phyloP scores from a whole-genome alignment of 2,113 vertebrate species.

The Pelecanoides urinatrix region DNA sequence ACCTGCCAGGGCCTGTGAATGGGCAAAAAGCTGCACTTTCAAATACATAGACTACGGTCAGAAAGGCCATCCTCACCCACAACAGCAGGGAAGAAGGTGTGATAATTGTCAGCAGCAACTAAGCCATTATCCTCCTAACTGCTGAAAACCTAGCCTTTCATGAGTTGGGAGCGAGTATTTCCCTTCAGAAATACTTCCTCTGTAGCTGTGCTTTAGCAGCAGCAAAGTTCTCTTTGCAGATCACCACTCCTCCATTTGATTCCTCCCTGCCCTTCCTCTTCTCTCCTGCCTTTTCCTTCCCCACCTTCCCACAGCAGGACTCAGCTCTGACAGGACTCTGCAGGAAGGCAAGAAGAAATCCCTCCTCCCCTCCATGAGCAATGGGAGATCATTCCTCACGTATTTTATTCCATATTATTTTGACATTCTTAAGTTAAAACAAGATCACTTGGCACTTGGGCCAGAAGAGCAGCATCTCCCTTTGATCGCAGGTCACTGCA shows the following conservation, averaged over 20 bases:
- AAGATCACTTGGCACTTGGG: not conserved
- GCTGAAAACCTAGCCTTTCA: not conserved
- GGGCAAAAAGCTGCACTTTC: not conserved
- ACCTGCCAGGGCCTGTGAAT: not conserved
- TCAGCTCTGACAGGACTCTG: not conserved
- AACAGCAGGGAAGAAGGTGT: not conserved
- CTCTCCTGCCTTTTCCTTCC: not conserved
- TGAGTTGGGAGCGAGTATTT: rapidly evolving
- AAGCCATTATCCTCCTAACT: not conserved
- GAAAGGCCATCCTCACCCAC: not conserved
- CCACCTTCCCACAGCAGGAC: not conserved
- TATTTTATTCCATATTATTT: conserved; percentile 47
- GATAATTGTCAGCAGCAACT: not conserved
- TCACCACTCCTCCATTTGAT: not conserved
- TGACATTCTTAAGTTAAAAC: conserved; percentile 63
- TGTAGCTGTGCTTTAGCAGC: not conserved
- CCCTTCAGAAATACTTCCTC: not conserved
- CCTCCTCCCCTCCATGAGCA: not conserved
- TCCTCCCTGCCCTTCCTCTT: not conserved
- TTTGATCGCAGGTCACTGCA: conserved; percentile 26
- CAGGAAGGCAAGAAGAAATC: not conserved
- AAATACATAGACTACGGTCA: rapidly evolving
- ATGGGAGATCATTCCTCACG: conserved; percentile 8
- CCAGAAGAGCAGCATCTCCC: not conserved
- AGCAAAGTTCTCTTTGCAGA: not conserved